Percentiles rank a stretch among this genome's conserved stretches.
Evolutionary conservation across 92 coral and sea anemone genomes (phyloP).

Genomic region (Galaxea fascicularis): DNA sequence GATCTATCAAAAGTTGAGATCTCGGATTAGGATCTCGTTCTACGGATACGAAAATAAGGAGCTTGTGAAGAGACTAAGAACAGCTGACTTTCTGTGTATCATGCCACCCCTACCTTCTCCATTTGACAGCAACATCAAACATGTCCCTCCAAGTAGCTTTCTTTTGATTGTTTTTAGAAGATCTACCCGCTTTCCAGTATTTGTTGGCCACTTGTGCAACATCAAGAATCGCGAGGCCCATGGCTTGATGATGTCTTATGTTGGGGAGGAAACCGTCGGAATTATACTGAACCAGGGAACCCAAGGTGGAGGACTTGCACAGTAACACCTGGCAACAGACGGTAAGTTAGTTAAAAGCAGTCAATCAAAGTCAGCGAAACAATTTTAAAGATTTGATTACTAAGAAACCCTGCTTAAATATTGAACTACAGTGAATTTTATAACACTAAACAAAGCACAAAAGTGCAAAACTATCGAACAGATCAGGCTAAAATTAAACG

Average conservation of each 20-base stretch:
- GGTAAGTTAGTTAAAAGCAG: not conserved
- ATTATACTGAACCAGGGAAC: slow-evolving; percentile 82
- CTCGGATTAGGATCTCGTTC: too few relatives aligned
- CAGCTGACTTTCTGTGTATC: not conserved
- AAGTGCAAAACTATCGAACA: too few relatives aligned
- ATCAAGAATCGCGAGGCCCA: slow-evolving; percentile 86
- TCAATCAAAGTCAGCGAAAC: not conserved
- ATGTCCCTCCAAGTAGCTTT: slow-evolving; percentile 81
- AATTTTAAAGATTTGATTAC: too few relatives aligned
- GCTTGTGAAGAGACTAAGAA: too few relatives aligned
- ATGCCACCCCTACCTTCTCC: slow-evolving; percentile 76
- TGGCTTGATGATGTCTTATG: slow-evolving; percentile 78
- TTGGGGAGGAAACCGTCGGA: slow-evolving; percentile 84
- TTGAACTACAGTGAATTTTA: too few relatives aligned
- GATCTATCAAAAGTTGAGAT: too few relatives aligned
- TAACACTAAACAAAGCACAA: too few relatives aligned
- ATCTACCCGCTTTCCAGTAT: slow-evolving; percentile 75
- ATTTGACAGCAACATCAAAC: slow-evolving; percentile 83
- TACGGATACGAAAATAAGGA: too few relatives aligned
- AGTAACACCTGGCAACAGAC: slow-evolving; percentile 60
- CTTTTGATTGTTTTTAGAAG: slow-evolving; percentile 61
- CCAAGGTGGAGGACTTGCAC: slow-evolving; percentile 75
- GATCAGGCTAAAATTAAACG: too few relatives aligned
- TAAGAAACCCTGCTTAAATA: too few relatives aligned
- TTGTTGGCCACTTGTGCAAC: slow-evolving; percentile 88